Evolutionary conservation across 2,113 vertebrate species (phyloP).

Genomic region (Corythornis madagascariensis): DNA sequence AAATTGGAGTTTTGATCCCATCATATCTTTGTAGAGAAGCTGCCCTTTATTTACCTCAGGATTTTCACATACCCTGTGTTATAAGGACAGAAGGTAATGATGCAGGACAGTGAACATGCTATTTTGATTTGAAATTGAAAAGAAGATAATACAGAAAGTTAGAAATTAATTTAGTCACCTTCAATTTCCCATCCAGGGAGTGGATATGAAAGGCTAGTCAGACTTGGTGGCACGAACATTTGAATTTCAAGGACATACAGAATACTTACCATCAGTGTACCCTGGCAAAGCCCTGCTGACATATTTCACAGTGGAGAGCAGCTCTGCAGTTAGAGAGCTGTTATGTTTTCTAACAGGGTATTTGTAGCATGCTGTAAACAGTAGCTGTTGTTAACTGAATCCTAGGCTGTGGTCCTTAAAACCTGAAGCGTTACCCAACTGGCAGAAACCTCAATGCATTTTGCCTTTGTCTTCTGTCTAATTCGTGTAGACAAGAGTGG

Average conservation of each 20-base stretch:
- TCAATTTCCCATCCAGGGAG: not conserved
- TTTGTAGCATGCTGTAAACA: slow-evolving; percentile 53
- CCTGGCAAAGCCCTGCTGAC: not conserved
- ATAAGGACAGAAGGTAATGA: not conserved
- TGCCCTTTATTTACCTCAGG: not conserved
- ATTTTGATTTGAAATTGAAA: not conserved
- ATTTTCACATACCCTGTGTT: not conserved
- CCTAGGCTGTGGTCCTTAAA: slow-evolving; percentile 6
- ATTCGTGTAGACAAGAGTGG: not conserved
- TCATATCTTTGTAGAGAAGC: not conserved
- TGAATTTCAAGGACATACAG: not conserved
- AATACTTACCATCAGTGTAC: not conserved
- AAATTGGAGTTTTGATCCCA: not conserved
- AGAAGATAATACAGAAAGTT: not conserved
- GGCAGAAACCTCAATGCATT: slow-evolving; percentile 20
- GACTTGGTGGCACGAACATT: not conserved
- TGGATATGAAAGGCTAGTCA: not conserved
- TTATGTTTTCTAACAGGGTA: slow-evolving; percentile 23
- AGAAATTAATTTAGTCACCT: not conserved
- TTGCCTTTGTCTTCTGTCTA: slow-evolving; percentile 44
- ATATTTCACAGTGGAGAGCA: not conserved
- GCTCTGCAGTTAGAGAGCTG: slow-evolving; percentile 14
- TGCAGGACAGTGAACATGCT: not conserved
- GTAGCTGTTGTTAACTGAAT: slow-evolving; percentile 31
- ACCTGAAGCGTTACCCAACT: not conserved